Evolutionary conservation across 2,888 invertebrate genomes (phyloP), one percentile per base, ranked within the genome.

Genomic region (Drosophila diplacantha): DNA sequence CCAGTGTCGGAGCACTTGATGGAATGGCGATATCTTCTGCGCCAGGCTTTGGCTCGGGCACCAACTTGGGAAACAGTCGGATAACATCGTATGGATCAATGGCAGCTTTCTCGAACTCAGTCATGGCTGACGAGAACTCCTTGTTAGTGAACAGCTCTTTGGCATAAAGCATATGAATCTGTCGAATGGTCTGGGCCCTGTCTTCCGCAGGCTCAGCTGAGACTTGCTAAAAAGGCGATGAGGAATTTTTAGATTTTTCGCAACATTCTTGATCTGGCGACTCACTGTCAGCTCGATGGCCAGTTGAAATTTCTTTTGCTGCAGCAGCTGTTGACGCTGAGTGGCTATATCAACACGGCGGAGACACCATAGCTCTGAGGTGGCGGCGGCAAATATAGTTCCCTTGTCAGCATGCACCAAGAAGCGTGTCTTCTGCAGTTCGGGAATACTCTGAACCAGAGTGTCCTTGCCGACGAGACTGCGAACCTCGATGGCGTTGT

Each of bases 11-110:
- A 16, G 84, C 66, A 18, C 39, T 69, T 4, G 74, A 51, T 20
- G 82, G 74, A 29, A 75, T 69, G 5, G 71, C 26, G 5, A 52
- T 39, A 64, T 87, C 76, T 38, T 88, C 86, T 39, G 55, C 22
- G 4, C 59, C 31, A 18, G 60, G 66, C 11, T 82, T 77, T 3
- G 81, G 81, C 26, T 87, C 88, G 20, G 85, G 89, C 29, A 87
- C 91, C 49, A 99, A 89, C 85, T 96, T 95, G 0, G 99, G 98
- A 89, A 96, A 98, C 31, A 99, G 89, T 66, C 96, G 93, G 69
- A 99, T 98, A 11, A 99, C 98, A 86, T 97, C 95, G 43, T 96
- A 94, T 0, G 98, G 97, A 89, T 99, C 98, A 5, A 96, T 97
- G 75, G 94, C 94, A 1, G 98, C 90, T 85, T 95, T 94, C 5